Base-by-base conservation (phyloP, 2,113 vertebrate species). In the Lycocorax pyrrhopterus region DNA sequence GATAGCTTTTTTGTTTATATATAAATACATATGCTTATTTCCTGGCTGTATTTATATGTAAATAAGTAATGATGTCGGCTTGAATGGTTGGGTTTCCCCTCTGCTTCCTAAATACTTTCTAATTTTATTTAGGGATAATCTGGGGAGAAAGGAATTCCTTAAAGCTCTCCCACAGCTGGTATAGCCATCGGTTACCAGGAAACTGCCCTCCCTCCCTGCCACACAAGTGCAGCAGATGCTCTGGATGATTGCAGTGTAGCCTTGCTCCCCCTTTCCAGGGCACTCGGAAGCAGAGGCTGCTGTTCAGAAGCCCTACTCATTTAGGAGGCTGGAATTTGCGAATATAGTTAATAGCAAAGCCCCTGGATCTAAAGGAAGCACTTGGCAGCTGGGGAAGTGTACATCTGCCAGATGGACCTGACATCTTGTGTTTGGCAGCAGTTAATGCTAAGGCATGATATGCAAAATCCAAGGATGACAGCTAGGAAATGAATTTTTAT, bases 11-110 rank as follows among this genome's bases (percentile, higher is more conserved):
- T 86, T 90, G 91, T 53, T 96, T 97, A 77, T 94, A 35, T 85
- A 82, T 94, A 90, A 96, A 96, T 96, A 95, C 95, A 97, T 96
- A 97, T 96, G 96, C 89, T 96, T 96, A 91, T 95, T 97, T 96
- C 80, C 94, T 96, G 76, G 73, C 87, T 88, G 73, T 95, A 94
- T 95, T 95, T 97, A 91, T 94, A 96, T 96, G 93, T 95, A 95
- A 96, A 93, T 96, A 95, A 96, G 89, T 91, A 94, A 72, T 63
- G 82, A 90, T 94, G 73, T 96, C 55, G 73, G 69, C 73, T 91
- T 93, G 87, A 85, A 81, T 95, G 89, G 84, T 46, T 92, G 66
- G 62, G 44, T 94, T 94, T 69, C 79, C 67, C 72, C 87, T 91
- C 82, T 71, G 84, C 56, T 96, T 91, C 81, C 49, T 82, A 44